These are phyloP conservation scores for Diuraphis noxia DNA, from an alignment of 1,140 invertebrate genomes.

Conservation along the genomic window DNA sequence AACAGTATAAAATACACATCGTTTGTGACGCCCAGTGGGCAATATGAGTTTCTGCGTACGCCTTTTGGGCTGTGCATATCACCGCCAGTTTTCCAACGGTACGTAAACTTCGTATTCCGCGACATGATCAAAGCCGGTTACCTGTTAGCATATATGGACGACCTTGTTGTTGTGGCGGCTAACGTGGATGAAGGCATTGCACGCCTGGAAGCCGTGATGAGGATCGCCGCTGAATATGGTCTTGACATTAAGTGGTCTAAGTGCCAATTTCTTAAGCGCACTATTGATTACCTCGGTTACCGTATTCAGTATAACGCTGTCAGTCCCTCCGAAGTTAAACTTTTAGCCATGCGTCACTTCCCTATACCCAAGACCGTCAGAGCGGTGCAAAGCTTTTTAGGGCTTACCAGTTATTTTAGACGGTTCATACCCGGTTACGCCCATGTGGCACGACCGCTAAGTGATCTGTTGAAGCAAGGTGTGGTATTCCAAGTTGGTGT, in stretches of 20 bases:
- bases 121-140: conserved; percentile 57
- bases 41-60: no score
- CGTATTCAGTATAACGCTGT: not conserved
- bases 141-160: conserved; percentile 1
- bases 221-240: not conserved
- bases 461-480: conserved; percentile 58
- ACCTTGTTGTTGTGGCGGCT: not conserved
- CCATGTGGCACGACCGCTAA: conserved; percentile 56
- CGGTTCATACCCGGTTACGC: not conserved
- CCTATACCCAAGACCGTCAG: not conserved
- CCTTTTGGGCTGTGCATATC: conserved; percentile 62
- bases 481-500: conserved; percentile 57
- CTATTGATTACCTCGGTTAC: not conserved
- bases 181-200: not conserved
- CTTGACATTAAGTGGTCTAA: conserved; percentile 15
- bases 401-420: not conserved
- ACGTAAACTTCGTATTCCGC: conserved; percentile 58
- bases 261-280: not conserved
- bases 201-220: not conserved
- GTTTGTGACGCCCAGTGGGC: conserved; percentile 60
- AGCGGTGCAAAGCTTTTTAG: not conserved
- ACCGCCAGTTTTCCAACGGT: conserved; percentile 61
- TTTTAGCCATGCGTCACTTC: not conserved
- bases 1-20: conserved; percentile 61
- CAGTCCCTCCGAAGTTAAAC: not conserved